Evolutionary conservation across 2,797 vertebrate species (phyloP), one percentile per base, ranked within the genome.

Genomic region (Hydrolagus colliei): DNA sequence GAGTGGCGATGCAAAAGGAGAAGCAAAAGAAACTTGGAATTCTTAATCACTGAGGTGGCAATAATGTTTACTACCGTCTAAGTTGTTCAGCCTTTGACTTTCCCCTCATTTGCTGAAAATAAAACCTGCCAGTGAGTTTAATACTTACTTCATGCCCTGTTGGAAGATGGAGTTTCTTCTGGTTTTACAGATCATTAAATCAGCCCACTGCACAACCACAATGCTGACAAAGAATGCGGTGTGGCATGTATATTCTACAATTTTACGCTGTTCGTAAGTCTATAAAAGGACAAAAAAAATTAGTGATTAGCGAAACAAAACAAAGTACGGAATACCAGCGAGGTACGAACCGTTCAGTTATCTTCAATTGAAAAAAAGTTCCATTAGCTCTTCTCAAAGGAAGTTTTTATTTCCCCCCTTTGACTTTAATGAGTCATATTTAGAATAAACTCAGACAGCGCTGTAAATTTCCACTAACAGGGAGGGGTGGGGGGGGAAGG

Each of bases 131-230:
- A 52, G 41, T 52, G 41, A 11, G 0, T 9, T 73, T 20, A 8
- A 0, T 10, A 93, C 96, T 88, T 92, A 98, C 97, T 96, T 98
- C 97, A 99, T 99, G 67, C 97, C 97, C 87, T 99, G 97, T 88
- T 98, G 97, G 90, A 98, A 91, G 89, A 99, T 95, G 0, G 97
- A 98, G 91, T 99, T 99, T 92, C 96, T 97, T 90, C 97, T 93
- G 89, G 98, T 99, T 90, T 99, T 99, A 75, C 98, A 99, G 92
- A 99, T 98, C 90, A 99, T 95, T 91, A 99, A 88, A 90, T 99
- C 97, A 0, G 97, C 96, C 97, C 97, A 98, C 89, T 99, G 97
- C 67, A 99, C 98, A 1, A 99, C 90, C 89, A 99, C 98, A 0
- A 99, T 99, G 22, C 97, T 98, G 91, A 94, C 92, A 9, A 99